Evolutionary conservation across 2,113 vertebrate genomes (phyloP).

Genomic region (Meriones unguiculatus): DNA sequence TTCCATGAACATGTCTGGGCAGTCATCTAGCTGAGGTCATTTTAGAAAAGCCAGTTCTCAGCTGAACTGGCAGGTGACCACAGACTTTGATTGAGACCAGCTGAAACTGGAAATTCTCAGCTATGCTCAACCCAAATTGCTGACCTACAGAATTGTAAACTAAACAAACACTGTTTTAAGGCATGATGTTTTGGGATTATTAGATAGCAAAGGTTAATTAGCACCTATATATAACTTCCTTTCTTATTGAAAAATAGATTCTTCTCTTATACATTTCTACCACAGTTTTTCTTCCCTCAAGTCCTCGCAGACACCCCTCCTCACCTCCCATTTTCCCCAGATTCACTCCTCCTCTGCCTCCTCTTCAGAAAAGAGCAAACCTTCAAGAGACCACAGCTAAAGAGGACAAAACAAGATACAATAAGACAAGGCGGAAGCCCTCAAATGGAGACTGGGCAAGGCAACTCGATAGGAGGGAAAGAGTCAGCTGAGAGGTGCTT

Average conservation of each 20-base stretch:
- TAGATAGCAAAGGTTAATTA: constrained; percentile 23
- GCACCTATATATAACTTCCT: neutral
- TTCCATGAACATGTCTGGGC: constrained; percentile 39
- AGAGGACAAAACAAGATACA: neutral
- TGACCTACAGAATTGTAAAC: neutral
- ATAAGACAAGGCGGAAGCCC: too few relatives aligned
- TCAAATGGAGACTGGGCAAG: neutral
- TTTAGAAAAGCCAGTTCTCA: neutral
- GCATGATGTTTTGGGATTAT: neutral
- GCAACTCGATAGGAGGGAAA: neutral
- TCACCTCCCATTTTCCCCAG: too few relatives aligned
- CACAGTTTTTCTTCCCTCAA: neutral
- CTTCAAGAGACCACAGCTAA: neutral
- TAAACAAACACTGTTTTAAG: constrained; percentile 15
- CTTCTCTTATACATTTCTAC: neutral
- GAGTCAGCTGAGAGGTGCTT: neutral
- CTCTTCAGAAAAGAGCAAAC: neutral
- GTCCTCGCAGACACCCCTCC: neutral
- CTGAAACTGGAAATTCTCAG: neutral
- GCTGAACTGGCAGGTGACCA: constrained; percentile 22
- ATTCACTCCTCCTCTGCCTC: neutral
- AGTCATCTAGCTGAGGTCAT: constrained; percentile 51
- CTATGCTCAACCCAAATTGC: neutral
- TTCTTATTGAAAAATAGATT: neutral
- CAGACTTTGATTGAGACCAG: neutral